Evolutionary conservation across 1,140 invertebrate species (phyloP), one percentile per base, ranked within the genome.

Genomic region (Drosophila oshimai): DNA sequence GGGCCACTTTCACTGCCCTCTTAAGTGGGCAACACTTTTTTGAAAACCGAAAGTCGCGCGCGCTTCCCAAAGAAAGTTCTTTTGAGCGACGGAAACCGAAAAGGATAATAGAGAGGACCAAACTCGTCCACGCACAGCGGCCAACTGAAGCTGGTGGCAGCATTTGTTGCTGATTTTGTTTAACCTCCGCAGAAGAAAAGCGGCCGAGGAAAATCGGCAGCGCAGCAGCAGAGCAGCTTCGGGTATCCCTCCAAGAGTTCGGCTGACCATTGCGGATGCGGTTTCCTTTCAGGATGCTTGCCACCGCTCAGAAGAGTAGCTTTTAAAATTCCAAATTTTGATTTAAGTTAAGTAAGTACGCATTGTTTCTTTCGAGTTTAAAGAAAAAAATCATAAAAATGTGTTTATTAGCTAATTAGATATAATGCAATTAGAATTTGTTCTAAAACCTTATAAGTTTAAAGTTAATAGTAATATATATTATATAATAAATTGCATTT

Each of bases 131-230:
- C 37, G 74, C 55, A 79, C 86, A 70, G 57, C 74, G 68, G 54
- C 67, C 86, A 81, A 89, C 86, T 89, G 86, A 89, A 83, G 47
- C 61, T 73, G 78, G 45, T 68, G 61, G 34, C 26, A 65, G 62
- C 73, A 75, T 86, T 89, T 89, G 80, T 81, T 81, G 77, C 86
- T 89, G 80, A 73, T 83, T 89, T 89, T 89, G 70, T 89, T 71
- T 74, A 36, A 36, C 45, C 62, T 34, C 15, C 17, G 65, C 74
- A 42, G 15, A 76, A 55, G 54, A 62, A 67, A 60, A 37, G 28
- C 46, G 33, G 26, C 69, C 71, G 67, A 31, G 46, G 44, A 46
- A 46, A 49, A 45, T 37, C 45, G 22, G 47, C 64, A 64, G 29
- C 76, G 61, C 67, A 60, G 68, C 55, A 37, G 41, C 33, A 39